These are phyloP conservation scores for Grallaria varia DNA, from an alignment of 2,113 vertebrate genomes.

Conservation along the genomic window DNA sequence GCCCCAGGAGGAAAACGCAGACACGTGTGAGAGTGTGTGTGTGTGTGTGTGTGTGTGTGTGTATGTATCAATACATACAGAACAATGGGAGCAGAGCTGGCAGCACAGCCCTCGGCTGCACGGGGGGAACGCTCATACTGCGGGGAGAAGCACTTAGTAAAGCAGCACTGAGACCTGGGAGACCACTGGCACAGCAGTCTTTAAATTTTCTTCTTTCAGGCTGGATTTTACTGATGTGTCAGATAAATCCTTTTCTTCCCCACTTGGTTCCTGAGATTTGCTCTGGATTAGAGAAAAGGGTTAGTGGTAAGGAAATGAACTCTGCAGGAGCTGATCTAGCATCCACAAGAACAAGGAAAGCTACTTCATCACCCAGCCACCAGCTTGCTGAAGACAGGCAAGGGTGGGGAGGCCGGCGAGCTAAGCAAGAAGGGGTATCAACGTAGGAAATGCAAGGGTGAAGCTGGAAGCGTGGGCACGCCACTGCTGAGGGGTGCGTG, in stretches of 20 bases:
- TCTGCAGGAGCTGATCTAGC: constrained; percentile 12
- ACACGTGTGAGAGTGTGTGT: not conserved
- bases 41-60: not conserved
- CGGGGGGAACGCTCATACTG: constrained; percentile 25
- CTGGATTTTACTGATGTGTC: constrained; percentile 64
- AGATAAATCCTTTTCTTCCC: constrained; percentile 73
- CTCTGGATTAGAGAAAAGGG: constrained; percentile 80
- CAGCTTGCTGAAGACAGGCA: constrained; percentile 57
- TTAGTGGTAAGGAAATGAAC: constrained; percentile 70
- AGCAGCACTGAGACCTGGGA: constrained; percentile 76
- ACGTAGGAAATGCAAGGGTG: constrained; percentile 52
- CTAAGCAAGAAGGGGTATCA: constrained; percentile 66
- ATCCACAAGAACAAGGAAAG: constrained; percentile 26
- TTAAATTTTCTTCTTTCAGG: constrained; percentile 68
- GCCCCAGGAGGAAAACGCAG: constrained; percentile 39
- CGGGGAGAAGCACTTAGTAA: constrained; percentile 57
- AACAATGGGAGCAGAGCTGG: constrained; percentile 28
- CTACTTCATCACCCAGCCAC: constrained; percentile 38
- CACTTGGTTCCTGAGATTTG: constrained; percentile 73
- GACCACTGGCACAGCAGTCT: constrained; percentile 67
- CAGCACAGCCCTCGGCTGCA: constrained; percentile 43
- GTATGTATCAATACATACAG: constrained; percentile 1
- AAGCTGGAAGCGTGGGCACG: constrained; percentile 66
- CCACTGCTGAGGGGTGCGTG: not conserved
- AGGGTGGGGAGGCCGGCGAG: constrained; percentile 38